phyloP scores from a whole-genome alignment of 2,113 vertebrate species.

The Macroglossus sobrinus region DNA sequence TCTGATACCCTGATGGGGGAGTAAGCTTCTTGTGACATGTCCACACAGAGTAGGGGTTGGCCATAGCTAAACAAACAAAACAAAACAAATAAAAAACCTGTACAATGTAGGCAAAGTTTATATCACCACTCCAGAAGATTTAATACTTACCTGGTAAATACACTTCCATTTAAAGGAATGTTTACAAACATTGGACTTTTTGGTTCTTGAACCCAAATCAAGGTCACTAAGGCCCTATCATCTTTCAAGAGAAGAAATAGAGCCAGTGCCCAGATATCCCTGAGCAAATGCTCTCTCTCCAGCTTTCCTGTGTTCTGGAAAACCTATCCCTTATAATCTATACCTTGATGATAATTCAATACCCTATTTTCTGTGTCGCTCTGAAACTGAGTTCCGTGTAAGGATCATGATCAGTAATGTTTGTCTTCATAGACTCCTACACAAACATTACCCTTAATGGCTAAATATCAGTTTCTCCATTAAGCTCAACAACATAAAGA shows the following conservation, averaged over 20 bases:
- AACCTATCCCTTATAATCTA: background rate
- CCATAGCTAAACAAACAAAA: background rate
- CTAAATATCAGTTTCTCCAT: background rate
- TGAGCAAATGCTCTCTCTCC: background rate
- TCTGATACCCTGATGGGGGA: background rate
- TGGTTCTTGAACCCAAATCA: background rate
- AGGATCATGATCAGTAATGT: background rate
- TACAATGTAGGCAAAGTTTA: background rate
- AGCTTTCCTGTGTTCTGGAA: background rate
- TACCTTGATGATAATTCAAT: background rate
- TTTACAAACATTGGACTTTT: background rate
- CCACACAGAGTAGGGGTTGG: background rate
- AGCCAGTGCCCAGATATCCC: background rate
- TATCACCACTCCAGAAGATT: background rate
- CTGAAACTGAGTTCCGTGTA: background rate
- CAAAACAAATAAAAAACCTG: background rate
- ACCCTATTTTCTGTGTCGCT: background rate
- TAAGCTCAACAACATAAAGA: background rate
- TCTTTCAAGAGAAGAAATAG: background rate
- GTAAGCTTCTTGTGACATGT: background rate
- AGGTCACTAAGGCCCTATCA: background rate
- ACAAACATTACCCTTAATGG: background rate
- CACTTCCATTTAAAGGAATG: background rate
- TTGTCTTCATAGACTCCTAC: background rate
- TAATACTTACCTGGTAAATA: background rate